phyloP scores from a whole-genome alignment of 2,888 invertebrate genomes.

The Acanthacorydalis orientalis region DNA sequence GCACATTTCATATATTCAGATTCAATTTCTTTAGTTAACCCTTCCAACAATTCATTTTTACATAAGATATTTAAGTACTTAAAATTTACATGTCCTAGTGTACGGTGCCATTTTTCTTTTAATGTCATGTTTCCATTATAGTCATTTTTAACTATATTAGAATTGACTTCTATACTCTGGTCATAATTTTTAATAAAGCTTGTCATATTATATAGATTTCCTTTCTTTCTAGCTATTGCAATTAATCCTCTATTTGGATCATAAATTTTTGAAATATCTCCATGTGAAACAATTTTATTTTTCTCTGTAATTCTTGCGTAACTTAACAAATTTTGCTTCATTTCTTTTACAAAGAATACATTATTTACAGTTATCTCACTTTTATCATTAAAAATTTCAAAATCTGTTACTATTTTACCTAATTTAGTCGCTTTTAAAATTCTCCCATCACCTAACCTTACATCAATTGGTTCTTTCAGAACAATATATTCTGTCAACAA shows the following conservation, averaged over 20 bases:
- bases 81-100: slow-evolving; percentile 13
- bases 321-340: slow-evolving; percentile 11
- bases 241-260: slow-evolving; percentile 8
- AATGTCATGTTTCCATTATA: slow-evolving; percentile 6
- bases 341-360: slow-evolving; percentile 10
- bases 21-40: slow-evolving; percentile 10
- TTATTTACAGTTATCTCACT: slow-evolving; percentile 3
- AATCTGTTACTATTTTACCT: slow-evolving; percentile 5
- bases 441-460: slow-evolving; percentile 9
- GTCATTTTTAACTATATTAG: not conserved
- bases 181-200: slow-evolving; percentile 4
- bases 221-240: slow-evolving; percentile 9
- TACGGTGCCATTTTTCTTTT: slow-evolving; percentile 13
- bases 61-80: slow-evolving; percentile 9
- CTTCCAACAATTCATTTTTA: slow-evolving; percentile 10
- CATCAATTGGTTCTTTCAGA: slow-evolving; percentile 7
- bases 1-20: slow-evolving; percentile 10
- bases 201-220: slow-evolving; percentile 9
- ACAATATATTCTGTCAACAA: slow-evolving; percentile 6
- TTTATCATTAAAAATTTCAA: slow-evolving; percentile 1
- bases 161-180: not conserved
- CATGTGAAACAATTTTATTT: slow-evolving; percentile 9
- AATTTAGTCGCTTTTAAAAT: slow-evolving; percentile 9
- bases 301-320: slow-evolving; percentile 9
- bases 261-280: slow-evolving; percentile 9